Conservation (phyloP, 1,140 invertebrate species). For the Cotesia typhae region DNA sequence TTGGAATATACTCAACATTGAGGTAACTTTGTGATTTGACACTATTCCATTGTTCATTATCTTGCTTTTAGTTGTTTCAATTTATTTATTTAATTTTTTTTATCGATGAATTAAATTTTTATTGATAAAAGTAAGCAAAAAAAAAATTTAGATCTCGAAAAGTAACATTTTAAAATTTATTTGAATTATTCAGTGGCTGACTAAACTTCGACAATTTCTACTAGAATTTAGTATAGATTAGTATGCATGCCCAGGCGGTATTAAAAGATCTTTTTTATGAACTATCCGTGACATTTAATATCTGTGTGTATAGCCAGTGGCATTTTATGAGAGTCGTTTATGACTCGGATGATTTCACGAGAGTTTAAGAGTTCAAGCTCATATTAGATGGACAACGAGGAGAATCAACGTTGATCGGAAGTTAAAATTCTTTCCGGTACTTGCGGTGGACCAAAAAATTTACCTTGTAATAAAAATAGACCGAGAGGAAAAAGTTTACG, state of each 20-base stretch:
- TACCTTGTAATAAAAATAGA: constrained; percentile 12
- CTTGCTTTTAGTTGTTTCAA: neutral
- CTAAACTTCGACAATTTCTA: neutral
- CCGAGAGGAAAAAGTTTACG: neutral
- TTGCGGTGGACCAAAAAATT: constrained; percentile 19
- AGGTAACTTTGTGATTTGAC: neutral
- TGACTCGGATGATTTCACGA: constrained; percentile 6
- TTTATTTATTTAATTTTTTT: neutral
- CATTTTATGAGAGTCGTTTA: neutral
- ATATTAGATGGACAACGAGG: neutral
- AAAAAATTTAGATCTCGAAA: neutral
- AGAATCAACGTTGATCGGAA: constrained; percentile 26
- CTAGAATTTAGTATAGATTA: no score
- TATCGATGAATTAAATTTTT: neutral
- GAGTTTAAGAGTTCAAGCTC: neutral
- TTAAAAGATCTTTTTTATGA: no score
- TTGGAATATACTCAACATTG: neutral
- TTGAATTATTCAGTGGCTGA: neutral
- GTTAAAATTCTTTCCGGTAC: constrained; percentile 26
- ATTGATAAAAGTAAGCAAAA: neutral
- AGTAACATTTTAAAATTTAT: neutral
- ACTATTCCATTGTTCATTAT: neutral
- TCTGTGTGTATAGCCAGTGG: no score
- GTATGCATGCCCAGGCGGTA: no score
- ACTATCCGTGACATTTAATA: no score